A percentile compares a stretch with the other conserved stretches of the same genome.
Conservation (phyloP, 2,888 invertebrate genomes). For the Epinotia ramella region DNA sequence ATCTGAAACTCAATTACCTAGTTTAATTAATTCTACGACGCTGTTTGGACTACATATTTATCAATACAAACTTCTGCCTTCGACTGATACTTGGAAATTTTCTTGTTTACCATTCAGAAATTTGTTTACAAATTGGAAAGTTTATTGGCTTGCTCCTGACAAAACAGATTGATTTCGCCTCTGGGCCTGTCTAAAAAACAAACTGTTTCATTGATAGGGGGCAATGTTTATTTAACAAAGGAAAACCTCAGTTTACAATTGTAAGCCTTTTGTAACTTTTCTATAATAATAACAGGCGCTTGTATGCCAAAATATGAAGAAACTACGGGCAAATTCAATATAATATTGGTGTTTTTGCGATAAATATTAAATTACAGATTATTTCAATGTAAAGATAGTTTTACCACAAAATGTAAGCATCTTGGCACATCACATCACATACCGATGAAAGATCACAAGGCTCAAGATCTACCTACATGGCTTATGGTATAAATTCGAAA, state of each 20-base stretch:
- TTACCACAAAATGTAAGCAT: too few species aligned
- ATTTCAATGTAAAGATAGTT: neutral
- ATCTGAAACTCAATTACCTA: neutral
- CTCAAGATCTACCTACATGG: too few species aligned
- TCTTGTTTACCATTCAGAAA: conserved; percentile 37
- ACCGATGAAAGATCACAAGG: too few species aligned
- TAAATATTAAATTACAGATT: neutral
- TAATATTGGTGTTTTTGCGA: neutral
- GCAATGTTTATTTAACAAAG: neutral
- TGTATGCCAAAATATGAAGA: neutral
- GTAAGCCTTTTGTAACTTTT: neutral
- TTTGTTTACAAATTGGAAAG: conserved; percentile 39
- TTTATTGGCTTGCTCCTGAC: conserved; percentile 49
- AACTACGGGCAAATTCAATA: neutral
- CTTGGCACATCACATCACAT: too few species aligned
- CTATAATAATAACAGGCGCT: neutral
- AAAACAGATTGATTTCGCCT: conserved; percentile 50
- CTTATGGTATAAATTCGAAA: too few species aligned
- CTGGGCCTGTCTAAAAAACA: conserved; percentile 46
- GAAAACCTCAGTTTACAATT: neutral
- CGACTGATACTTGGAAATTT: conserved; percentile 29
- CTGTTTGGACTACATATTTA: conserved; percentile 18
- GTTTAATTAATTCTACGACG: conserved; percentile 21
- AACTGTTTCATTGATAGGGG: conserved; percentile 13
- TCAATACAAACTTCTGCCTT: conserved; percentile 28